These are phyloP conservation scores for Pristionchus arcanus DNA, from an alignment of 2,888 invertebrate species.

Conservation along the genomic window DNA sequence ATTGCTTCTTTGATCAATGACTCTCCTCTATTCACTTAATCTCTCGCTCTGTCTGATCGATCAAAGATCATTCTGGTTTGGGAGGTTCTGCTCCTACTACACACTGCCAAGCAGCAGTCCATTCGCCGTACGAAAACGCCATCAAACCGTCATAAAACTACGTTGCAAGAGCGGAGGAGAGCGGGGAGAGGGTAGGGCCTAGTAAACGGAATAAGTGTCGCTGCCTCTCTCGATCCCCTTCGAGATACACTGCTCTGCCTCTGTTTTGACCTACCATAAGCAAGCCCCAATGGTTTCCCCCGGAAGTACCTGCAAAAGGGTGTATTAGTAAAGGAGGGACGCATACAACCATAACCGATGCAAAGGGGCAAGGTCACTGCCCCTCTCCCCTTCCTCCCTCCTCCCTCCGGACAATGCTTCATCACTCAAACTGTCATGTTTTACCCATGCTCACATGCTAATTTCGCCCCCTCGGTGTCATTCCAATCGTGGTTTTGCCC, in stretches of 20 bases:
- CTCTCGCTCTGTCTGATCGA: background rate
- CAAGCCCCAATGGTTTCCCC: background rate
- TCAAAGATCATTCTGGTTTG: background rate
- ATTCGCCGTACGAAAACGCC: background rate
- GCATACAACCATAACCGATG: conserved; percentile 6
- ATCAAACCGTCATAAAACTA: conserved; percentile 9
- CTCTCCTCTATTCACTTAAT: background rate
- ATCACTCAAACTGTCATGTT: conserved; percentile 44
- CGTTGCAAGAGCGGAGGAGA: background rate
- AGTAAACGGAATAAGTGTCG: background rate
- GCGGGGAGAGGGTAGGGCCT: background rate
- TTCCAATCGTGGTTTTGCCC: background rate
- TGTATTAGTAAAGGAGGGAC: background rate
- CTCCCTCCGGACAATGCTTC: conserved; percentile 31
- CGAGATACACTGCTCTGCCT: background rate
- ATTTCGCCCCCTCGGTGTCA: background rate
- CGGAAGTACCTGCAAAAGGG: conserved; percentile 25
- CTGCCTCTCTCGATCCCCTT: background rate
- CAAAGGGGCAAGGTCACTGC: conserved; percentile 4
- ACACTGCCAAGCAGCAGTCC: background rate
- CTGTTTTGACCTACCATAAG: conserved; percentile 7
- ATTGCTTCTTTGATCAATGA: background rate
- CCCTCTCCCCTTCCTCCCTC: background rate
- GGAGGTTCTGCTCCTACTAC: background rate
- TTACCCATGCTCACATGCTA: background rate